Base-by-base conservation (phyloP, 2,797 vertebrate species). In the Propithecus deckenii region DNA sequence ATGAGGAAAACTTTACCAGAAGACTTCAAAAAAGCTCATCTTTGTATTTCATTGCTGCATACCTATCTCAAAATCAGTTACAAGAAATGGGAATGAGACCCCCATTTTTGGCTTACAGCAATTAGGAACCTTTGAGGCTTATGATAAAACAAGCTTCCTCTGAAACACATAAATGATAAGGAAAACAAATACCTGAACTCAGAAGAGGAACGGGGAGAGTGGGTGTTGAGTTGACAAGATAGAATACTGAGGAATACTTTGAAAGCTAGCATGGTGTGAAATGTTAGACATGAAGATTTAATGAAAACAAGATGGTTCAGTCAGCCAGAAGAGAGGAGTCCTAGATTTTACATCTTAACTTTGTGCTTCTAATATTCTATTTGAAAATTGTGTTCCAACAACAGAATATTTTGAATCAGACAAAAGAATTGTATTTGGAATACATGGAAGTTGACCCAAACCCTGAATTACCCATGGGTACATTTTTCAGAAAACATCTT, bases 11-110 rank as follows among this genome's bases (percentile, higher is more conserved):
- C 0, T 4, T 88, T 50, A 28, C 74, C 76, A n/a, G 55, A 48
- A 46, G 22, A 0, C 46, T 4, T 83, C 25, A 15, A 4, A 0
- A 17, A 23, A 57, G 35, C 63, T 86, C 32, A 30, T 20, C 35
- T 41, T 48, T 22, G 0, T 3, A 10, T 35, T n/a, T 38, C 17
- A 4, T 5, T 38, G 10, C 23, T 69, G 23, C 23, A 0, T 13
- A 22, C 46, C 20, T 38, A 13, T 13, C 7, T 59, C 76, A 59
- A 50, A 93, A 43, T n/a, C 75, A 59, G 9, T 17, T 55, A 38
- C 17, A 18, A 15, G 61, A 72, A 11, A 23, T 17, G 38, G 9
- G 4, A 81, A 35, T 0, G 12, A 80, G 15, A 18, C 22, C 5
- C 18, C 35, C 52, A 3, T 13, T 76, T 52, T 48, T n/a, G 38